Conservation (phyloP, 2,888 invertebrate species). For the Noctua comes region DNA sequence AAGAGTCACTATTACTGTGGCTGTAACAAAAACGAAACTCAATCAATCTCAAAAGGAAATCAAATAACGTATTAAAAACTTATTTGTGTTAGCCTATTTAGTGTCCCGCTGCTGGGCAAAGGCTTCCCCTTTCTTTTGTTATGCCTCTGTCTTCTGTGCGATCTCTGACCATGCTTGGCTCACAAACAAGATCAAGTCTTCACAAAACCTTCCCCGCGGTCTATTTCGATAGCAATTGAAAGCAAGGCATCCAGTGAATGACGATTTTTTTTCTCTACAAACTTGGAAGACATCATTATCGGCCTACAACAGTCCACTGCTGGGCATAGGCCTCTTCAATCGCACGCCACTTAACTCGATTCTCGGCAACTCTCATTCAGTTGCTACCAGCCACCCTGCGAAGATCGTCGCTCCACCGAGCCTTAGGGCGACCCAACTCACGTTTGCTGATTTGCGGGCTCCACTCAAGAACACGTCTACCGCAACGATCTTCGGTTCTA, state of each 20-base stretch:
- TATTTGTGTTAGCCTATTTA: too few species aligned
- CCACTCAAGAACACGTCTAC: too few species aligned
- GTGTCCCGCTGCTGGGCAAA: neutral
- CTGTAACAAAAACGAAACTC: conserved; percentile 69
- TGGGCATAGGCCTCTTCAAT: too few species aligned
- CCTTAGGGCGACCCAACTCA: too few species aligned
- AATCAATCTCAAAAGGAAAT: neutral
- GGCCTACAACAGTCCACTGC: too few species aligned
- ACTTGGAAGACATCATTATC: neutral
- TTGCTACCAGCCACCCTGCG: too few species aligned
- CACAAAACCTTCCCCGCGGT: neutral
- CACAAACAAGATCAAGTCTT: neutral
- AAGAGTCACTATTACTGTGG: conserved; percentile 72
- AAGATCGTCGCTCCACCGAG: too few species aligned
- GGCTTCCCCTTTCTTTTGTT: neutral
- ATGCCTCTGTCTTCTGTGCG: neutral
- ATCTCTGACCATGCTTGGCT: neutral
- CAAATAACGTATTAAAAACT: too few species aligned
- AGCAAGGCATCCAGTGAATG: neutral
- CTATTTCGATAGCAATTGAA: neutral
- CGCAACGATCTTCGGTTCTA: too few species aligned
- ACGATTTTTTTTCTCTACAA: neutral
- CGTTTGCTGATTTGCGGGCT: too few species aligned
- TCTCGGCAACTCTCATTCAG: too few species aligned
- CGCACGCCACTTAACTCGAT: too few species aligned